These are phyloP conservation scores for Tenualosa thibaudeaui DNA, from an alignment of 2,797 vertebrate genomes.

Conservation along the genomic window DNA sequence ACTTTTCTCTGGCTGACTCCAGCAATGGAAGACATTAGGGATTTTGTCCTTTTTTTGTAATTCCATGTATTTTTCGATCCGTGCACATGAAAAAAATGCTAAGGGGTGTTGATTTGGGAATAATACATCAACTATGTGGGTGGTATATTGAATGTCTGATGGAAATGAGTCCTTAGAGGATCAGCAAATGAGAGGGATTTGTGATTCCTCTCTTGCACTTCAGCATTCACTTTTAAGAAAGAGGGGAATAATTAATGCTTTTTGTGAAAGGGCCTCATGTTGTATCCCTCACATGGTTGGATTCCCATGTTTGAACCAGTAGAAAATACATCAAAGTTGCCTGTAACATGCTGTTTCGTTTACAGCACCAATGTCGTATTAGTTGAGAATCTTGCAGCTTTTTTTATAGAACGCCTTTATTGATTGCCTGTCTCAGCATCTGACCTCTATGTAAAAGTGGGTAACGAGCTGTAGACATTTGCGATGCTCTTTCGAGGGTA, in stretches of 20 bases:
- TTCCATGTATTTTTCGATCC: constrained; percentile 31
- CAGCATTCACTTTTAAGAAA: not conserved
- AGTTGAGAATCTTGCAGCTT: not conserved
- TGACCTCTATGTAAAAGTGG: constrained; percentile 38
- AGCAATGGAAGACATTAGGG: not conserved
- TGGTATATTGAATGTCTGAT: constrained; percentile 22
- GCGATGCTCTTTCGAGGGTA: constrained; percentile 47
- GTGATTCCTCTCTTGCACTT: not conserved
- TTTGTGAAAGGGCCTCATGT: not conserved
- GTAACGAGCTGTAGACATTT: not conserved
- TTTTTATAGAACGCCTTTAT: constrained; percentile 27
- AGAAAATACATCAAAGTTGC: constrained; percentile 9
- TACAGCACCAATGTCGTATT: not conserved
- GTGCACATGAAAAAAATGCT: constrained; percentile 33
- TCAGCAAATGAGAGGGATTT: not conserved
- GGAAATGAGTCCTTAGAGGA: not conserved
- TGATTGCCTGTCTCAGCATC: constrained; percentile 24
- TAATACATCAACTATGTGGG: constrained; percentile 26
- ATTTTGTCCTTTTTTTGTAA: not conserved
- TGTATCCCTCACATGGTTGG: not conserved
- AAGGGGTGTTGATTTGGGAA: constrained; percentile 8
- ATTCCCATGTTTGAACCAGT: not conserved
- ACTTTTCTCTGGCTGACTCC: not conserved
- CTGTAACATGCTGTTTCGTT: constrained; percentile 14
- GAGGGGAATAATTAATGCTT: not conserved